Evolutionary conservation across 2,797 vertebrate genomes (phyloP).

Genomic region (Staurois parvus): DNA sequence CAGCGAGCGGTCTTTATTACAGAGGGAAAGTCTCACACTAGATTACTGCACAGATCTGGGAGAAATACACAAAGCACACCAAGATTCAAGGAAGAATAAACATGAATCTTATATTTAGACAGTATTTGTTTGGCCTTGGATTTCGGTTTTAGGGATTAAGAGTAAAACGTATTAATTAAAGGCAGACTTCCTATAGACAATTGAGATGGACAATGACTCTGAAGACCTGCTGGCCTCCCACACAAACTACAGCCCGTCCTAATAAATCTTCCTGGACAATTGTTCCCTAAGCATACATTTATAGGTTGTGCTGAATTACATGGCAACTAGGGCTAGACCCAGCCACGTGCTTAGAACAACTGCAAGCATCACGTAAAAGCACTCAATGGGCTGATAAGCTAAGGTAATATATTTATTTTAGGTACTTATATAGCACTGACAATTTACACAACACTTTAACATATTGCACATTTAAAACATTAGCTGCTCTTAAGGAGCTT

Average conservation of each 20-base stretch:
- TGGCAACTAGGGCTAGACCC: neutral
- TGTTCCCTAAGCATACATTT: neutral
- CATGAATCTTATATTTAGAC: too few species aligned
- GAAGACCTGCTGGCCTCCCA: neutral
- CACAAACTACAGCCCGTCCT: constrained; percentile 4
- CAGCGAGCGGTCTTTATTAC: too few species aligned
- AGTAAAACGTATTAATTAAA: neutral
- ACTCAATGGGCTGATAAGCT: neutral
- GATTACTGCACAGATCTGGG: too few species aligned
- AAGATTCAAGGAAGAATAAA: too few species aligned
- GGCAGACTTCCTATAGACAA: constrained; percentile 5
- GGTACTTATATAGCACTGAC: too few species aligned
- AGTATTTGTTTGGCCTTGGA: neutral
- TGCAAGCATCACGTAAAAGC: neutral
- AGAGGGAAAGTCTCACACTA: too few species aligned
- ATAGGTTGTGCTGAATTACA: neutral
- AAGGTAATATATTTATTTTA: neutral
- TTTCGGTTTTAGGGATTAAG: neutral
- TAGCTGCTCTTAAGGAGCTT: too few species aligned
- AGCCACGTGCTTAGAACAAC: too few species aligned
- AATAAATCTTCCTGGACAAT: constrained; percentile 14
- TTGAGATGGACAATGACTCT: constrained; percentile 14
- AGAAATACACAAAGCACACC: too few species aligned
- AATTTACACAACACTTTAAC: too few species aligned
- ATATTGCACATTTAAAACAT: too few species aligned